A percentile compares a stretch with the other conserved stretches of the same genome.
These are phyloP conservation scores for Lagodon rhomboides DNA, from an alignment of 2,797 vertebrate species.

Conservation along the genomic window DNA sequence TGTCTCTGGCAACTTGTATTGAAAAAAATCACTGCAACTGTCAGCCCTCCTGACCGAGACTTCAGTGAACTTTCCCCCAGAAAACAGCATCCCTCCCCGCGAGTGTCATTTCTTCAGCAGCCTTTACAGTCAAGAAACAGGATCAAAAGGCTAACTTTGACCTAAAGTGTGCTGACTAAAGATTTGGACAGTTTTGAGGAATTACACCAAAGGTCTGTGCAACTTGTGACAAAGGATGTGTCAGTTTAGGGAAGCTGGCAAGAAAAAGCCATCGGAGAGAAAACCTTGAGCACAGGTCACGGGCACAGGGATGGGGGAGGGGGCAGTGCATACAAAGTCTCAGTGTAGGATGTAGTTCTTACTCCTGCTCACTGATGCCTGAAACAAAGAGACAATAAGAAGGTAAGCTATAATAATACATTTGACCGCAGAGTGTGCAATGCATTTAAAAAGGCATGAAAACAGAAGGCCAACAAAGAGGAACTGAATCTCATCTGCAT, in stretches of 20 bases:
- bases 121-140: too few relatives aligned
- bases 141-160: too few relatives aligned
- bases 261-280: conserved; percentile 34
- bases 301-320: conserved; percentile 8
- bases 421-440: background rate
- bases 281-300: conserved; percentile 34
- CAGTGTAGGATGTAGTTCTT: conserved; percentile 35
- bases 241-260: conserved; percentile 22
- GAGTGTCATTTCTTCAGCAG: too few relatives aligned
- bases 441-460: conserved; percentile 1
- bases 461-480: conserved; percentile 23
- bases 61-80: too few relatives aligned
- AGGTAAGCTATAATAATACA: conserved; percentile 8
- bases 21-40: too few relatives aligned
- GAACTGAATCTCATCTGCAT: conserved; percentile 22
- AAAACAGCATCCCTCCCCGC: too few relatives aligned
- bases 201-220: conserved; percentile 7
- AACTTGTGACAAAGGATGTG: conserved; percentile 30
- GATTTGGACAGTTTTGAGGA: conserved; percentile 7
- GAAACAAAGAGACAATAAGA: conserved; percentile 13
- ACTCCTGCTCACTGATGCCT: conserved; percentile 35
- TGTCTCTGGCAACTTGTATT: too few relatives aligned
- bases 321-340: background rate
- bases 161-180: background rate
- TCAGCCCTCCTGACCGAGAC: too few relatives aligned